Evolutionary conservation across 2,888 invertebrate species (phyloP).

Genomic region (Tenthredo livida): DNA sequence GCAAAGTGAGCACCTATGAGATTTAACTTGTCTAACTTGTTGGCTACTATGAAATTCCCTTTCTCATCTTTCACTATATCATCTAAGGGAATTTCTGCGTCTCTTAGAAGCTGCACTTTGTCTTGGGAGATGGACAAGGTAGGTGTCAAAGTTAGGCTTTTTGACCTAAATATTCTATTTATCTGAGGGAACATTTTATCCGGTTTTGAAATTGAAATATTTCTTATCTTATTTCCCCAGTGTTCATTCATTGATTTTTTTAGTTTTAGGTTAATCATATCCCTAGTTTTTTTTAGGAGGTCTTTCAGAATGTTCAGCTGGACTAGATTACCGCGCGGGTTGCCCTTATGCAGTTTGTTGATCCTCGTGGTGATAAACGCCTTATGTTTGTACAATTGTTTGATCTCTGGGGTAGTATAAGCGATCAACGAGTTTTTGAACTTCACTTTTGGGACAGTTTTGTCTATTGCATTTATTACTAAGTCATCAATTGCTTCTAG

Average conservation of each 20-base stretch:
- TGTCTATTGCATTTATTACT: no score
- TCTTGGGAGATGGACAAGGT: neutral
- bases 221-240: neutral
- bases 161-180: neutral
- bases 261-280: neutral
- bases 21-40: constrained; percentile 36
- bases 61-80: neutral
- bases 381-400: neutral
- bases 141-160: neutral
- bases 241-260: neutral
- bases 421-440: no score
- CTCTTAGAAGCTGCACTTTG: neutral
- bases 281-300: neutral
- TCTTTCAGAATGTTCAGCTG: constrained; percentile 12
- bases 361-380: neutral
- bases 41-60: neutral
- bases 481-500: no score
- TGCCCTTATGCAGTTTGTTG: neutral
- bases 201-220: neutral
- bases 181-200: neutral
- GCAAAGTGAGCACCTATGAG: constrained; percentile 50
- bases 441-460: no score
- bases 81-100: neutral
- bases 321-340: neutral
- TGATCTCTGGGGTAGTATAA: neutral